Conservation (phyloP, 2,113 vertebrate species). For the Atractosteus spatula region DNA sequence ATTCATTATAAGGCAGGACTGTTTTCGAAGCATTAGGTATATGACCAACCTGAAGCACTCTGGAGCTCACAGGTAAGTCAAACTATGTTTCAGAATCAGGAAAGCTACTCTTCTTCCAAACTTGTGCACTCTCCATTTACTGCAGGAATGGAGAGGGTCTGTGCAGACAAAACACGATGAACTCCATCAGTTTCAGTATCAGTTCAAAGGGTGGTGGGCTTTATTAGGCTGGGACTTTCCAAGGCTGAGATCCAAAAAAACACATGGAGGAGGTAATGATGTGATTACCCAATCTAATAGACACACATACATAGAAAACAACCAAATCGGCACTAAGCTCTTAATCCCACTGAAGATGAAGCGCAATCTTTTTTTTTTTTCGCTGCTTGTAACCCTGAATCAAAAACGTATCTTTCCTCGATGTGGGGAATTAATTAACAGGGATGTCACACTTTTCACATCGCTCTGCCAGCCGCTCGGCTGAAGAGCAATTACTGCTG, state of each 20-base stretch:
- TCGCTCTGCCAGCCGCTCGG: not conserved
- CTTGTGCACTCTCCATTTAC: no score
- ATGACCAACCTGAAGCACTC: no score
- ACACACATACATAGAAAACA: not conserved
- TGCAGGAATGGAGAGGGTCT: no score
- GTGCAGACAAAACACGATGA: no score
- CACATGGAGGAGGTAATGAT: not conserved
- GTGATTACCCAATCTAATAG: not conserved
- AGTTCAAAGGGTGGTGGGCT: no score
- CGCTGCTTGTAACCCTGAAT: not conserved
- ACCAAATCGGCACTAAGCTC: not conserved
- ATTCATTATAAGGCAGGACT: no score
- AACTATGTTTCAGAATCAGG: no score
- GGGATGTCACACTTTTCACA: not conserved
- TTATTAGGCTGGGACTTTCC: not conserved
- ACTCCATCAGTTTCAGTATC: no score
- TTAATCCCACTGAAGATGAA: not conserved
- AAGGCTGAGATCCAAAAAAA: not conserved
- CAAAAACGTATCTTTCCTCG: not conserved
- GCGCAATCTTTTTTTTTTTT: not conserved
- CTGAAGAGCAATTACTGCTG: not conserved
- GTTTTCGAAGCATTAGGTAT: no score
- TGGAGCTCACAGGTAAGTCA: no score
- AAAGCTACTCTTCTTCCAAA: no score
- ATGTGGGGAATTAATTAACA: constrained; percentile 1